phyloP scores from a whole-genome alignment of 2,797 vertebrate species.

The Dermochelys coriacea region DNA sequence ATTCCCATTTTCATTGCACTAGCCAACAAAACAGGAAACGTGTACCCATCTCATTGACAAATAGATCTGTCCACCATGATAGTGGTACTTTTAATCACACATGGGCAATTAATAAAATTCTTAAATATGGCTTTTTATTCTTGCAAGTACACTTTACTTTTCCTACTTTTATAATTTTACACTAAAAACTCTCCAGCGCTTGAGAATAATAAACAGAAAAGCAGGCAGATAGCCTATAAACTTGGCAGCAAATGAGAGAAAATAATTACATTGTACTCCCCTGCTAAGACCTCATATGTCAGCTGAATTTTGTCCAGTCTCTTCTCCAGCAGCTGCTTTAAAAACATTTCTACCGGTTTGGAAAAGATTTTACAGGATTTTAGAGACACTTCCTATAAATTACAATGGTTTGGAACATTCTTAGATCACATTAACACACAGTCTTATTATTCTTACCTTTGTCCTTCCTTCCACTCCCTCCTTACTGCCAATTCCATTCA shows the following conservation, averaged over 20 bases:
- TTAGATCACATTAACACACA: background rate
- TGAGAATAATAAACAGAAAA: background rate
- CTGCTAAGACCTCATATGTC: background rate
- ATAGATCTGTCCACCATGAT: background rate
- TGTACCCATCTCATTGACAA: background rate
- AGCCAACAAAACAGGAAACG: background rate
- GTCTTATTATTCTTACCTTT: background rate
- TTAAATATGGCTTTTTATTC: background rate
- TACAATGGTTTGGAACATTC: background rate
- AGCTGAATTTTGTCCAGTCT: background rate
- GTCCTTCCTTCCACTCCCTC: background rate
- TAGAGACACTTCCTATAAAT: background rate
- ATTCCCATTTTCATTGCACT: background rate
- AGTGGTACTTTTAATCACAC: background rate
- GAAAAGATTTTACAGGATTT: background rate
- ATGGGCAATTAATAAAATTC: background rate
- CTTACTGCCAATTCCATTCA: background rate
- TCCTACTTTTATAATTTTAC: background rate
- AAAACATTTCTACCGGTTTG: background rate
- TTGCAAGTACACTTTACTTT: background rate
- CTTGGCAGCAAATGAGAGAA: background rate
- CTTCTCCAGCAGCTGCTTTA: background rate
- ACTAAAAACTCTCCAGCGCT: background rate
- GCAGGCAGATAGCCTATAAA: background rate
- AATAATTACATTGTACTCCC: background rate